A percentile compares a stretch with the other conserved stretches of the same genome.
Evolutionary conservation across 2,888 invertebrate species (phyloP).

Genomic region (Chloromyia formosa): DNA sequence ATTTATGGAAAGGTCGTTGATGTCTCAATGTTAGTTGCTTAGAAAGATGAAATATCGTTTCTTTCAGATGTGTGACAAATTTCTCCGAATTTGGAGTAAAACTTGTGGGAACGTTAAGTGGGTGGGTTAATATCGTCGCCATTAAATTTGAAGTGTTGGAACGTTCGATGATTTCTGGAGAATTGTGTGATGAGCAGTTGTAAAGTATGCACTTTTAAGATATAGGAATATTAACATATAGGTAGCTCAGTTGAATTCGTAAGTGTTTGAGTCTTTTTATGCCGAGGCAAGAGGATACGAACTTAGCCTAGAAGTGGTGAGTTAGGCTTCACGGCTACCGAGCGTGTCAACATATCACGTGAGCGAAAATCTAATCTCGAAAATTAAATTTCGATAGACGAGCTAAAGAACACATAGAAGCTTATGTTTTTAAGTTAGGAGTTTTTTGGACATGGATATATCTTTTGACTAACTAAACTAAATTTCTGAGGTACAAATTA

Average conservation of each 20-base stretch:
- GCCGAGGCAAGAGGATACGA: too few species aligned
- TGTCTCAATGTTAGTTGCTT: neutral
- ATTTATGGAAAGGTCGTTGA: neutral
- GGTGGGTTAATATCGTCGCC: slow-evolving; percentile 8
- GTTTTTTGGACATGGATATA: too few species aligned
- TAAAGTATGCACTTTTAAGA: neutral
- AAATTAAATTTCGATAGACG: too few species aligned
- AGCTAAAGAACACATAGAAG: too few species aligned
- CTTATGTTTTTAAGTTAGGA: too few species aligned
- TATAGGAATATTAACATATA: neutral
- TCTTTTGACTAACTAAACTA: too few species aligned
- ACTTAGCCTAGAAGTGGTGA: too few species aligned
- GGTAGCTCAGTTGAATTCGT: slow-evolving; percentile 5
- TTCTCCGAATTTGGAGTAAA: slow-evolving; percentile 3
- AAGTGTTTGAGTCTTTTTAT: neutral
- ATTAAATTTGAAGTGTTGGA: slow-evolving; percentile 13
- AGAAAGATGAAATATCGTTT: neutral
- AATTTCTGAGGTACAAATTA: too few species aligned
- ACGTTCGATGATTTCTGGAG: neutral
- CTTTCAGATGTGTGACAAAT: slow-evolving; percentile 31
- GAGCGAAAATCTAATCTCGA: too few species aligned
- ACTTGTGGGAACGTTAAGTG: slow-evolving; percentile 11
- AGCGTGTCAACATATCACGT: too few species aligned
- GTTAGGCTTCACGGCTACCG: too few species aligned
- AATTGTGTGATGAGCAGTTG: slow-evolving; percentile 11